Evolutionary conservation across 2,888 invertebrate species (phyloP), one percentile per base, ranked within the genome.

Genomic region (Sesia apiformis): DNA sequence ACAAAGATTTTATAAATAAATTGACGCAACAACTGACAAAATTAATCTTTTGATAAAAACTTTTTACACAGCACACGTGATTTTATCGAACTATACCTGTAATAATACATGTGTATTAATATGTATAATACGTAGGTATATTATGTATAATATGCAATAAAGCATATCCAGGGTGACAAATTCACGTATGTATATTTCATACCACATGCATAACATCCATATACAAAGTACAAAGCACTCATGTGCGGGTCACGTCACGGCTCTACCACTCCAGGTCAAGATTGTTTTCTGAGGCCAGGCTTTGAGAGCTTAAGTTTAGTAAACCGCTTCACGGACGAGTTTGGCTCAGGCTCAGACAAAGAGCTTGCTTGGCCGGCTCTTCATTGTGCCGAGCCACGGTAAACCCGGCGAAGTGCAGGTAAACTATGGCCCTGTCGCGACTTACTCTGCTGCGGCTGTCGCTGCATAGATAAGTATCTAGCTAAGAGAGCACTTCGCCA

Each of bases 261-360:
- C 38, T 52, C 40, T 40, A 40, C 52, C 59, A 58, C 63, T 67
- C 55, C 58, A 64, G 71, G 69, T 74, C 69, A 72, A 72, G 68
- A 75, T 71, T 75, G 72, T 74, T 74, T 75, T 71, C 69, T 61
- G 62, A 66, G 65, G 60, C 59, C 58, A 60, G 60, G 65, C 57
- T 57, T 58, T 58, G 57, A 58, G 62, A 63, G 70, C 67, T 72
- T 72, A 67, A 71, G 67, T 73, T 70, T 63, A 64, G 67, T 71
- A 70, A 75, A 66, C 68, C 64, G 62, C 65, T 64, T 55, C 52
- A 56, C 58, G 55, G 56, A 59, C 59, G 55, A 63, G 64, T 60
- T 58, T 55, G 57, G 61, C 64, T 58, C 60, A 63, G 63, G 61
- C 64, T 59, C 60, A 64, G 63, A 74, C 74, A 76, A 75, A 76